These are phyloP conservation scores for Troides oblongomaculatus DNA, from an alignment of 2,888 invertebrate species.

Conservation along the genomic window DNA sequence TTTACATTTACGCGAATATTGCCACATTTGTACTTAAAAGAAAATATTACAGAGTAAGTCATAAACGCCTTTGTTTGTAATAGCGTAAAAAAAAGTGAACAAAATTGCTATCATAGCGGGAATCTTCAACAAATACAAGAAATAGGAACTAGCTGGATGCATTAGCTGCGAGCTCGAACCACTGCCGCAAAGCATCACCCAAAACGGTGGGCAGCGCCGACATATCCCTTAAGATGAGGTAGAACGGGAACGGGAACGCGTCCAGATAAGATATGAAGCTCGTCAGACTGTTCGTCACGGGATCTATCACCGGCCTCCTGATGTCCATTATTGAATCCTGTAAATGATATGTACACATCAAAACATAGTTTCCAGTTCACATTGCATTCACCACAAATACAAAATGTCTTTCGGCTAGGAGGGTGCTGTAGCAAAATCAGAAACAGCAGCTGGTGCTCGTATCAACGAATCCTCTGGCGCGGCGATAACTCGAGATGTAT, in stretches of 20 bases:
- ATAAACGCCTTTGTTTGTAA: too few species aligned
- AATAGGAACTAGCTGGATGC: conserved; percentile 48
- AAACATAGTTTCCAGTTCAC: neutral
- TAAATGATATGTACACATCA: conserved; percentile 42
- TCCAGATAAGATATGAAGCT: conserved; percentile 92
- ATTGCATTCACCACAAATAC: neutral
- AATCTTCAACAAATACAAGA: neutral
- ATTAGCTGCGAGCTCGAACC: conserved; percentile 97
- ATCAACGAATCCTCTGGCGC: too few species aligned
- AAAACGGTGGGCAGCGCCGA: conserved; percentile 92
- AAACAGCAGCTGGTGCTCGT: too few species aligned
- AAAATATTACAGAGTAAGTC: too few species aligned
- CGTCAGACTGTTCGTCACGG: conserved; percentile 72
- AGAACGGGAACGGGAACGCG: conserved; percentile 98
- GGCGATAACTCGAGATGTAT: too few species aligned
- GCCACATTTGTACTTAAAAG: too few species aligned
- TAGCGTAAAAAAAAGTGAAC: too few species aligned
- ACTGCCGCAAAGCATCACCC: conserved; percentile 97
- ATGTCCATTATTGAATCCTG: conserved; percentile 95
- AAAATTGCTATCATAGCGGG: neutral
- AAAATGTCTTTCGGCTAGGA: neutral
- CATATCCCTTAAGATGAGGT: conserved; percentile 94
- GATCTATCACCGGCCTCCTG: conserved; percentile 86
- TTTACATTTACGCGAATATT: too few species aligned
- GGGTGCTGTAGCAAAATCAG: neutral